Evolutionary conservation across 2,797 vertebrate species (phyloP).

Genomic region (Varecia variegata): DNA sequence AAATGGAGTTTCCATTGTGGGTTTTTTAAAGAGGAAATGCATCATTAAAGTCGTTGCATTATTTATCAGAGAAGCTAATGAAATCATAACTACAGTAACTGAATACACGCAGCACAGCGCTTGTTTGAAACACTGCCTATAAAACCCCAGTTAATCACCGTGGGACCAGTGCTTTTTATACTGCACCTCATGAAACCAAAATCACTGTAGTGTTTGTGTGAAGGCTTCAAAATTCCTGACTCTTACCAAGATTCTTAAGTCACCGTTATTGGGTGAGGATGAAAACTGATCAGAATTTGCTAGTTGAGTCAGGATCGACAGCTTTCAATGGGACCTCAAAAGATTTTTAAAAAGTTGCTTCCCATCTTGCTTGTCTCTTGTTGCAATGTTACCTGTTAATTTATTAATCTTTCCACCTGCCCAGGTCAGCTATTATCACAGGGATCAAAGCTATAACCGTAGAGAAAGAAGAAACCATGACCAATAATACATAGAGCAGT

Average conservation of each 20-base stretch:
- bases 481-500: background rate
- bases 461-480: background rate
- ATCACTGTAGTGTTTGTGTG: slow-evolving; percentile 26
- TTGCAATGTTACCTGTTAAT: background rate
- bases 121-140: slow-evolving; percentile 64
- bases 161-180: slow-evolving; percentile 13
- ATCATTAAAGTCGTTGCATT: slow-evolving; percentile 81
- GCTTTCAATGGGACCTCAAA: background rate
- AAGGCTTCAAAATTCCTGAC: background rate
- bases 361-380: background rate
- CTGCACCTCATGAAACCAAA: background rate
- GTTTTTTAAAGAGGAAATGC: slow-evolving; percentile 62
- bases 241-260: background rate
- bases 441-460: background rate
- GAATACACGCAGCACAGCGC: slow-evolving; percentile 17
- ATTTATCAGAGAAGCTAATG: slow-evolving; percentile 83
- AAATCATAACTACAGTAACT: slow-evolving; percentile 73
- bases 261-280: background rate
- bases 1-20: slow-evolving; percentile 66
- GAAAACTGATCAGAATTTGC: background rate
- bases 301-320: background rate
- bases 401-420: background rate
- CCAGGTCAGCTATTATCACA: background rate
- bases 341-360: background rate
- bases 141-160: slow-evolving; percentile 57